phyloP scores from a whole-genome alignment of 2,113 vertebrate species.

The Brachyhypopomus gauderio region DNA sequence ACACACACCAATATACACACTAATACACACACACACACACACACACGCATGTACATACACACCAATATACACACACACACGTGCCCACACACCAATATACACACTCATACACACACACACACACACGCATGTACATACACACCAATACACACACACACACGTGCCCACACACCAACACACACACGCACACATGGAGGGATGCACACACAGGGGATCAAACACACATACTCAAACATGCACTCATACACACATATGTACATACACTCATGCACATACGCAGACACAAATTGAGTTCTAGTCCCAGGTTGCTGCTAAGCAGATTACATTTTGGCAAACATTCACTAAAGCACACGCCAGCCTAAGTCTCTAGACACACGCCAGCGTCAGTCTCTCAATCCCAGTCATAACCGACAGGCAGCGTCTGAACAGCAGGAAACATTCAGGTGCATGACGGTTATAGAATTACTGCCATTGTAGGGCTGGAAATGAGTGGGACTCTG shows the following conservation, averaged over 20 bases:
- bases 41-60: not conserved
- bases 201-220: no score
- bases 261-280: not conserved
- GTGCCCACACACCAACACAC: constrained; percentile 35
- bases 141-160: constrained; percentile 15
- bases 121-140: not conserved
- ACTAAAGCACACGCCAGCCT: not conserved
- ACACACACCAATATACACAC: no score
- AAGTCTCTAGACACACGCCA: no score
- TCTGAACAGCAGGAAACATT: not conserved
- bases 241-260: not conserved
- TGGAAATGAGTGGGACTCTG: no score
- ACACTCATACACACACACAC: not conserved
- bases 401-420: not conserved
- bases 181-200: not conserved
- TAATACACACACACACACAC: no score
- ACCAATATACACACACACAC: constrained; percentile 31
- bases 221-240: not conserved
- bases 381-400: not conserved
- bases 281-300: not conserved
- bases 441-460: not conserved
- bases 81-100: constrained; percentile 33
- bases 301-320: constrained; percentile 1
- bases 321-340: constrained; percentile 6
- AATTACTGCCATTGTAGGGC: not conserved